phyloP scores from a whole-genome alignment of 2,797 vertebrate genomes.

The Cetoscarus ocellatus region DNA sequence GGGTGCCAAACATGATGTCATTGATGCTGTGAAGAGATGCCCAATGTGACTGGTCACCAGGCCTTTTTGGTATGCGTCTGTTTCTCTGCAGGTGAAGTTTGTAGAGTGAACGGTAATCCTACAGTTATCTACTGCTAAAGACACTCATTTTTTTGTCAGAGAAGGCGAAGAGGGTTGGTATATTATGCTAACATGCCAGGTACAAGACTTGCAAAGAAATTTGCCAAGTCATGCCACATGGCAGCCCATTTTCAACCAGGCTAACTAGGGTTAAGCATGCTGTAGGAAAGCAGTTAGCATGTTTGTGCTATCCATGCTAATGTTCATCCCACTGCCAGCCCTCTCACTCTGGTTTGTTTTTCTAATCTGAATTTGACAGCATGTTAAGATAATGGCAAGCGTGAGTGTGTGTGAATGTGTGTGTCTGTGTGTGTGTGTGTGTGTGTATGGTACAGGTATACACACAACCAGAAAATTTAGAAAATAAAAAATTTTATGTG shows the following conservation, averaged over 20 bases:
- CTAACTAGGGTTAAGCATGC: slow-evolving; percentile 64
- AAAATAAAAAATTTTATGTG: slow-evolving; percentile 37
- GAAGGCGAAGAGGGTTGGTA: slow-evolving; percentile 51
- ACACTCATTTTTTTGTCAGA: slow-evolving; percentile 21
- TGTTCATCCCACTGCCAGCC: slow-evolving; percentile 62
- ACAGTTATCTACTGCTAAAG: slow-evolving; percentile 35
- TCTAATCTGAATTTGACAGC: slow-evolving; percentile 76
- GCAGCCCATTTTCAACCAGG: slow-evolving; percentile 49
- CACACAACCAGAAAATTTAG: slow-evolving; percentile 51
- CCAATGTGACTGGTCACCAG: slow-evolving; percentile 31
- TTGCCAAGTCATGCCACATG: slow-evolving; percentile 38
- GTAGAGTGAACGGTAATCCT: slow-evolving; percentile 22
- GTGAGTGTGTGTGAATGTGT: slow-evolving; percentile 27
- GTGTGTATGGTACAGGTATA: slow-evolving; percentile 65
- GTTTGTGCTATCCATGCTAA: slow-evolving; percentile 61
- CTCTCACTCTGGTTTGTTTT: slow-evolving; percentile 66
- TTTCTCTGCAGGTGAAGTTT: slow-evolving; percentile 35
- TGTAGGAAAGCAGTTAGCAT: slow-evolving; percentile 66
- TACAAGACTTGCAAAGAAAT: slow-evolving; percentile 11
- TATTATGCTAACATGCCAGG: slow-evolving; percentile 17
- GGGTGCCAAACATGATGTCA: slow-evolving; percentile 73
- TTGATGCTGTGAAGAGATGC: slow-evolving; percentile 56
- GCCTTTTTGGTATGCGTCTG: slow-evolving; percentile 32
- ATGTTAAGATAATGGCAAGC: slow-evolving; percentile 67
- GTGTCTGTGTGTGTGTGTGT: slow-evolving; percentile 36